Evolutionary conservation across 2,113 vertebrate species (phyloP).

Genomic region (Noctilio leporinus): DNA sequence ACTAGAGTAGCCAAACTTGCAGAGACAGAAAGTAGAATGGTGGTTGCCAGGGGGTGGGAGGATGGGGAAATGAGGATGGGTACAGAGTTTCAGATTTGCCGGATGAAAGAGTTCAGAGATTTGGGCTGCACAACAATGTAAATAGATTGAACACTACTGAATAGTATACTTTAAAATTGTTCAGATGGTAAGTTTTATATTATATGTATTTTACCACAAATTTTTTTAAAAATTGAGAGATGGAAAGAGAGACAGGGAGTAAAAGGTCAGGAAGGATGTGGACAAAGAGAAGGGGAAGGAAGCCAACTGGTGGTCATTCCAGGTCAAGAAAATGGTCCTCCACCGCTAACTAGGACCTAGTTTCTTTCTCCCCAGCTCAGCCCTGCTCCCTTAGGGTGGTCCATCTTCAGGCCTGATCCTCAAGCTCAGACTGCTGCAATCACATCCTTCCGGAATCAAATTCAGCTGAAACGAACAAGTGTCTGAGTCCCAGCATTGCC

Average conservation of each 20-base stretch:
- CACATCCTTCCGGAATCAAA: background rate
- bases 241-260: background rate
- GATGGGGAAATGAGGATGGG: background rate
- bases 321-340: fast-evolving
- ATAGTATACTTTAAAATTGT: background rate
- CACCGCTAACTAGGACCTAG: background rate
- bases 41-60: background rate
- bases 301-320: background rate
- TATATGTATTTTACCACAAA: background rate
- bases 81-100: background rate
- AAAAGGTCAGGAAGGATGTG: background rate
- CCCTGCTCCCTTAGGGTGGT: background rate
- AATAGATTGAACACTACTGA: background rate
- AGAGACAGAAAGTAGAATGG: background rate
- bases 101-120: background rate
- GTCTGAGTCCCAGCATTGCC: background rate
- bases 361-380: background rate
- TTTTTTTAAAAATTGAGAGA: background rate
- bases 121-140: no score
- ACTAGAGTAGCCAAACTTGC: background rate
- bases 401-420: background rate
- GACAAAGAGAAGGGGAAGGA: background rate
- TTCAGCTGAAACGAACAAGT: background rate
- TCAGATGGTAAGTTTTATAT: background rate
- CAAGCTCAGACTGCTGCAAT: background rate